Percentiles rank a stretch among this genome's conserved stretches.
Conservation (phyloP, 2,888 invertebrate species). For the Gastracanthus pulcherrimus region DNA sequence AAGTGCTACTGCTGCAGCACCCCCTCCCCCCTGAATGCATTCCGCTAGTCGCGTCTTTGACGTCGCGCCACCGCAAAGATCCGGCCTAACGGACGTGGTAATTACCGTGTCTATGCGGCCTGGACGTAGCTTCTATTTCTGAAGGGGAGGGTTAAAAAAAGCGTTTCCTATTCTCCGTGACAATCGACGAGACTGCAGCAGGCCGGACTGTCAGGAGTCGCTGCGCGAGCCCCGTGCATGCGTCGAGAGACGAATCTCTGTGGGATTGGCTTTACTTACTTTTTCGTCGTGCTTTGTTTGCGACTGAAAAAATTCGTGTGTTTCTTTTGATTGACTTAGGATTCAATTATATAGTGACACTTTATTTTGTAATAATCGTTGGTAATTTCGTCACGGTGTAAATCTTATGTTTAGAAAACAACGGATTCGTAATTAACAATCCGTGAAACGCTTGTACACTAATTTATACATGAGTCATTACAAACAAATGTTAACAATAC, state of each 20-base stretch:
- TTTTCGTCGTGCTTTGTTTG: neutral
- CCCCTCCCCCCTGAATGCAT: slow-evolving; percentile 21
- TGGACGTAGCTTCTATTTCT: slow-evolving; percentile 63
- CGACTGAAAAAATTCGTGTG: too few species aligned
- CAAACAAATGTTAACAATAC: too few species aligned
- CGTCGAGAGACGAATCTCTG: neutral
- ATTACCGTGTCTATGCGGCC: slow-evolving; percentile 69
- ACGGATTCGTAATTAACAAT: too few species aligned
- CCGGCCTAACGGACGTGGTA: slow-evolving; percentile 69
- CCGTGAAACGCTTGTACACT: too few species aligned
- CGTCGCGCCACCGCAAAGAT: slow-evolving; percentile 66
- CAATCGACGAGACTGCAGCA: slow-evolving; percentile 14
- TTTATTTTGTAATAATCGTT: too few species aligned
- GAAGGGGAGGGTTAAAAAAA: neutral
- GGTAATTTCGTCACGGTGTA: too few species aligned
- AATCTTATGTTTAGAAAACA: too few species aligned
- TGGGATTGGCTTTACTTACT: neutral
- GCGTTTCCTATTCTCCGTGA: neutral
- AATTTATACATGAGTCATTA: too few species aligned
- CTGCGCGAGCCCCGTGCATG: too few species aligned
- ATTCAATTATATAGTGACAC: neutral
- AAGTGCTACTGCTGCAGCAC: neutral
- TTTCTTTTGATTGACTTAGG: neutral
- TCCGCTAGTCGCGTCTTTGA: slow-evolving; percentile 46
- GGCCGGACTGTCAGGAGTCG: too few species aligned